A percentile compares a stretch with the other conserved stretches of the same genome.
These are phyloP conservation scores for Stegodyphus dumicola DNA, from an alignment of 1,140 invertebrate genomes.

Conservation along the genomic window DNA sequence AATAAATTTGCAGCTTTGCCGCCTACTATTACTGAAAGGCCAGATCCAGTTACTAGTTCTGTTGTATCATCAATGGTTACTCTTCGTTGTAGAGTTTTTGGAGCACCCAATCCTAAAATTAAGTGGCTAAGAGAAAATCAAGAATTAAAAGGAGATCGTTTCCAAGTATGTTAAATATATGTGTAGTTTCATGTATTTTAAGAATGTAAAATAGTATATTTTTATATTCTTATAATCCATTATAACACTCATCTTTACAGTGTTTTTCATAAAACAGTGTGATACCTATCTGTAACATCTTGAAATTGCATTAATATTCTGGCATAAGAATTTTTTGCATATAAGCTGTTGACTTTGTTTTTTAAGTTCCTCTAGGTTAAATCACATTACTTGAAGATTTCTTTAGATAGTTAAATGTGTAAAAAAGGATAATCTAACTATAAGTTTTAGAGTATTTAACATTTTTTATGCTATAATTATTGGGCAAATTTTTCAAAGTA, in stretches of 20 bases:
- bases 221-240: not conserved
- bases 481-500: not conserved
- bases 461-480: not conserved
- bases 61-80: constrained; percentile 85
- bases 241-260: too few species aligned
- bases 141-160: constrained; percentile 80
- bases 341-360: not conserved
- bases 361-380: too few species aligned
- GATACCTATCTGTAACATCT: too few species aligned
- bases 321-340: too few species aligned
- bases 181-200: not conserved
- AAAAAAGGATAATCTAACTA: too few species aligned
- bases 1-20: constrained; percentile 76
- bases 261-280: too few species aligned
- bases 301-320: too few species aligned
- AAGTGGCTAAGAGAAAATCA: constrained; percentile 88
- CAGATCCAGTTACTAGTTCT: constrained; percentile 75
- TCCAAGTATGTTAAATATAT: constrained; percentile 17
- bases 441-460: not conserved
- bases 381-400: not conserved
- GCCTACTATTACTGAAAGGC: constrained; percentile 88
- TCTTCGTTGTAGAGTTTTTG: constrained; percentile 92
- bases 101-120: constrained; percentile 93
- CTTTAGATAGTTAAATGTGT: too few species aligned
- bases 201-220: not conserved